Evolutionary conservation across 1,140 invertebrate species (phyloP).

Genomic region (Coenobita brevimanus): DNA sequence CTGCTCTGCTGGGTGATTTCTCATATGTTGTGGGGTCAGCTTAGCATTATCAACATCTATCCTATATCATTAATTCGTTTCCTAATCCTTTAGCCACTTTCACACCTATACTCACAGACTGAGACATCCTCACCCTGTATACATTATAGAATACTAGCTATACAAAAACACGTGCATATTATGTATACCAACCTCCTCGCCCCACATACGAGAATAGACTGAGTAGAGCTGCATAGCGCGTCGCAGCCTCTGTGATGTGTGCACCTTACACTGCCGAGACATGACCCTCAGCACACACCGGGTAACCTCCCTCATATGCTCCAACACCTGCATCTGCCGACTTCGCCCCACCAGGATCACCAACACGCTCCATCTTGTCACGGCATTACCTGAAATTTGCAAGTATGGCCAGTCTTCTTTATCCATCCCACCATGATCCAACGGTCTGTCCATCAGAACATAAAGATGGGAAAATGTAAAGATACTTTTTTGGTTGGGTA

Average conservation of each 20-base stretch:
- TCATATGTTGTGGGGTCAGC: too few species aligned
- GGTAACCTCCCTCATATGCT: slow-evolving; percentile 17
- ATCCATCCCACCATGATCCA: too few species aligned
- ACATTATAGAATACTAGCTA: not conserved
- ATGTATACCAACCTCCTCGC: slow-evolving; percentile 36
- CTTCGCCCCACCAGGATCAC: slow-evolving; percentile 41
- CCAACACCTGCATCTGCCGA: slow-evolving; percentile 17
- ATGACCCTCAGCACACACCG: slow-evolving; percentile 22
- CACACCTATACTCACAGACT: not conserved
- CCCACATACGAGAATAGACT: slow-evolving; percentile 54
- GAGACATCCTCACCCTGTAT: not conserved
- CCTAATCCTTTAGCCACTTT: too few species aligned
- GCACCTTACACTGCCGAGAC: slow-evolving; percentile 50
- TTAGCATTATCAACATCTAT: not conserved
- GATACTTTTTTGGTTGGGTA: too few species aligned
- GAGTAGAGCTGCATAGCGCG: slow-evolving; percentile 40
- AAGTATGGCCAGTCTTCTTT: too few species aligned
- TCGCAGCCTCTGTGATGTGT: slow-evolving; percentile 34
- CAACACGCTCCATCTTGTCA: slow-evolving; percentile 25
- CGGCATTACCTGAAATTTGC: not conserved
- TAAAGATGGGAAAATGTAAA: too few species aligned
- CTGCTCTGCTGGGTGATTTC: too few species aligned
- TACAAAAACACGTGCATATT: not conserved
- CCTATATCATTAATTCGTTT: too few species aligned
- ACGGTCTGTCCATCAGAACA: too few species aligned